Conservation (phyloP, 1,140 invertebrate genomes). For the Drosophila cardini region DNA sequence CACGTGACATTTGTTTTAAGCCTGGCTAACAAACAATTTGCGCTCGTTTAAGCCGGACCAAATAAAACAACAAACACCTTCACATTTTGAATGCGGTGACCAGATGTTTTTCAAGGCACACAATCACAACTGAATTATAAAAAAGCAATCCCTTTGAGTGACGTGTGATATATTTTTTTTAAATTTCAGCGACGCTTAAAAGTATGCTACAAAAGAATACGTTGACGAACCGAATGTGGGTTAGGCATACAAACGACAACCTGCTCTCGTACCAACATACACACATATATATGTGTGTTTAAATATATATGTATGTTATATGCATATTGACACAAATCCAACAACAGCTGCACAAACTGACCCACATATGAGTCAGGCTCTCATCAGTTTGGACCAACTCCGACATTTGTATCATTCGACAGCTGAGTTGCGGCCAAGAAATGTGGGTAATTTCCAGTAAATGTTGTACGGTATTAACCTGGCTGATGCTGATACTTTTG, state of each 20-base stretch:
- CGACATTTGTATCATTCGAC: conserved; percentile 7
- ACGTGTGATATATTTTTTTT: background rate
- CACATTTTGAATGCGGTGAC: background rate
- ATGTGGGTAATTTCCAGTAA: conserved; percentile 24
- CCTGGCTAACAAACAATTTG: background rate
- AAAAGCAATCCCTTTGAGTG: conserved; percentile 16
- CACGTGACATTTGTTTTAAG: background rate
- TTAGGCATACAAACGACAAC: conserved; percentile 48
- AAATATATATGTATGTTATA: background rate
- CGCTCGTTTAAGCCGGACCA: background rate
- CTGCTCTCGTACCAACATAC: background rate
- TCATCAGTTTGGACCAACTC: conserved; percentile 10
- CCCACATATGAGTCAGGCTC: conserved; percentile 49
- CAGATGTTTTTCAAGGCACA: background rate
- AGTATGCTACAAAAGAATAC: conserved; percentile 52
- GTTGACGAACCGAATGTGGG: conserved; percentile 44
- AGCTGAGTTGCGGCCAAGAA: background rate
- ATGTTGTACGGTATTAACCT: conserved; percentile 12
- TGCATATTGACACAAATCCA: conserved; percentile 14
- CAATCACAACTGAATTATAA: conserved; percentile 29
- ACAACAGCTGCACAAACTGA: conserved; percentile 71
- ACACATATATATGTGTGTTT: background rate
- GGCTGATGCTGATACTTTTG: conserved; percentile 9
- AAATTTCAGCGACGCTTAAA: conserved; percentile 34
- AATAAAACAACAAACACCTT: background rate